Base-by-base conservation (phyloP, 2,888 invertebrate genomes). In the Lamproptera curius region DNA sequence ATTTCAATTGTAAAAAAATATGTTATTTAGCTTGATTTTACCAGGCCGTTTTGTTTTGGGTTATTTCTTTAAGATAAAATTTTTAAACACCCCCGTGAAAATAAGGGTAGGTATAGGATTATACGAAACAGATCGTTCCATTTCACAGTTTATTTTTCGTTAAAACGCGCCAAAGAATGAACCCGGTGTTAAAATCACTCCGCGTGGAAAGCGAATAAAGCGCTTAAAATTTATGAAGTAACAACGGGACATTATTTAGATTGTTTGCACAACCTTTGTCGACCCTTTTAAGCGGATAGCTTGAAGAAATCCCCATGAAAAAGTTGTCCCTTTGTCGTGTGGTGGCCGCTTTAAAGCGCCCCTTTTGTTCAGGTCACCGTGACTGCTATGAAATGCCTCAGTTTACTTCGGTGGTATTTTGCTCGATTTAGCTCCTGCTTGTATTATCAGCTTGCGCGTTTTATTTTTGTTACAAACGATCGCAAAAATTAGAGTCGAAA, bases 161-260 rank as follows among this genome's bases (percentile, higher is more conserved):
- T 28, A 26, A 28, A 43, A 39, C 35, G 14, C n/a, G n/a, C n/a
- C n/a, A n/a, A n/a, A n/a, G n/a, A n/a, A n/a, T n/a, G n/a, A n/a
- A n/a, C 6, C 3, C 43, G 16, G 23, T 20, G 13, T 41, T 44
- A 28, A 44, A 38, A 42, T 38, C 41, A 16, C 17, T 44, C 35
- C 28, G 40, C 17, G 26, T 31, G 39, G 15, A 41, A 45, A 41
- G 31, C 44, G 40, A 31, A 44, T 49, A 44, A 49, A 44, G 43
- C 49, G 40, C 49, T 50, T 45, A 45, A 45, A 45, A 50, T 45
- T 44, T 43, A 50, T 50, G 31, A 50, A 44, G 40, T 39, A 49
- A 47, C 47, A 47, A 40, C 26, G n/a, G 15, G 35, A 36, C 44
- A 39, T 44, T 40, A 36, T 50, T 50, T 50, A 44, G 11, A 44